A percentile compares a stretch with the other conserved stretches of the same genome.
Evolutionary conservation across 2,888 invertebrate genomes (phyloP).

Genomic region (Bedellia somnulentella): DNA sequence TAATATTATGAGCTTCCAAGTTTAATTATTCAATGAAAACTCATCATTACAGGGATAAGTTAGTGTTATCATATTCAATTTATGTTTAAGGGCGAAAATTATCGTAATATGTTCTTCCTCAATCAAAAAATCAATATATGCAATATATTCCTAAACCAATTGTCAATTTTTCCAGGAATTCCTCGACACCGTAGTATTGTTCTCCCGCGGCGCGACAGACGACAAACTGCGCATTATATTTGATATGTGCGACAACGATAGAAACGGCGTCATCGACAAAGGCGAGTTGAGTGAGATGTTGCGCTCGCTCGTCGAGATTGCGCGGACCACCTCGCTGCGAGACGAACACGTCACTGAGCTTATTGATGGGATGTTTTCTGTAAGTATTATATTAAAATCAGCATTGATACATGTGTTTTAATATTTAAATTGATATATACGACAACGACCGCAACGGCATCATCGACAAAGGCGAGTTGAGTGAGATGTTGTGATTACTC

Average conservation of each 20-base stretch:
- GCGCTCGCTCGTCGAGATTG: slow-evolving; percentile 89
- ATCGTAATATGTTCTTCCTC: too few species aligned
- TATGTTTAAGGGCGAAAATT: too few species aligned
- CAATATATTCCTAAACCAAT: too few species aligned
- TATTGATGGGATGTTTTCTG: slow-evolving; percentile 92
- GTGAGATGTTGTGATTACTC: slow-evolving; percentile 89
- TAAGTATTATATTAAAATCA: slow-evolving; percentile 23
- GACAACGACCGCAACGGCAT: slow-evolving; percentile 93
- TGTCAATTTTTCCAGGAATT: slow-evolving; percentile 86
- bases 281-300: slow-evolving; percentile 92
- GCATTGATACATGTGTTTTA: too few species aligned
- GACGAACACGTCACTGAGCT: slow-evolving; percentile 90
- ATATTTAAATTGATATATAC: slow-evolving; percentile 98
- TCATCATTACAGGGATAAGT: too few species aligned
- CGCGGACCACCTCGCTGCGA: slow-evolving; percentile 85
- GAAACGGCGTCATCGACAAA: slow-evolving; percentile 92
- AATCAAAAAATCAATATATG: too few species aligned
- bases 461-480: slow-evolving; percentile 90
- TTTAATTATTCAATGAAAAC: too few species aligned
- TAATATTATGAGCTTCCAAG: too few species aligned
- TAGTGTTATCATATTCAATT: too few species aligned
- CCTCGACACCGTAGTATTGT: slow-evolving; percentile 88
- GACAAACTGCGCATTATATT: slow-evolving; percentile 93
- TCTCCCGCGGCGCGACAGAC: slow-evolving; percentile 90
- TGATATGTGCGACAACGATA: slow-evolving; percentile 96